Conservation (phyloP, 2,113 vertebrate genomes). For the Anser brachyrhynchus region DNA sequence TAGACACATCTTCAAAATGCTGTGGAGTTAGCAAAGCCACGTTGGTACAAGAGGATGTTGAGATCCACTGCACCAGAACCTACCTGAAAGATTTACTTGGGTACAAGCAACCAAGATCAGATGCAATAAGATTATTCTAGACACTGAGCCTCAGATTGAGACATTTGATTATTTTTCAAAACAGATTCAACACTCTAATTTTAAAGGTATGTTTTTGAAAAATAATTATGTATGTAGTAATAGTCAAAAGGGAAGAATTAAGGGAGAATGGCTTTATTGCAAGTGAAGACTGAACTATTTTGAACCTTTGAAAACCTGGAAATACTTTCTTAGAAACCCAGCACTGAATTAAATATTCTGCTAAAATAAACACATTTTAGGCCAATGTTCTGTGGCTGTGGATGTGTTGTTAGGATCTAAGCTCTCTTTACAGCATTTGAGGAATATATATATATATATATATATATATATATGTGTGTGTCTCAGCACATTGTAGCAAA, state of each 20-base stretch:
- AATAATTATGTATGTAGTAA: not conserved
- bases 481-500: too few relatives aligned
- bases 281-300: not conserved
- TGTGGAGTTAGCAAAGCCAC: not conserved
- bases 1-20: not conserved
- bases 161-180: not conserved
- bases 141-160: not conserved
- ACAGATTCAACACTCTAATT: not conserved
- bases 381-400: too few relatives aligned
- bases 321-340: too few relatives aligned
- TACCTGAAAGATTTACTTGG: not conserved
- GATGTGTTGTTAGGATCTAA: too few relatives aligned
- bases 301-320: too few relatives aligned
- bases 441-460: too few relatives aligned
- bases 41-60: rapidly evolving
- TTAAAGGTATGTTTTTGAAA: rapidly evolving
- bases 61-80: not conserved
- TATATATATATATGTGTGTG: too few relatives aligned
- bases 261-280: not conserved
- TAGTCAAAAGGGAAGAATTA: not conserved
- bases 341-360: too few relatives aligned
- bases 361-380: too few relatives aligned
- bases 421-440: too few relatives aligned
- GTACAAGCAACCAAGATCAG: not conserved
- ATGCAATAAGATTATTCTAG: not conserved